phyloP scores from a whole-genome alignment of 2,888 invertebrate species.

The Prosopocoilus inquinatus region DNA sequence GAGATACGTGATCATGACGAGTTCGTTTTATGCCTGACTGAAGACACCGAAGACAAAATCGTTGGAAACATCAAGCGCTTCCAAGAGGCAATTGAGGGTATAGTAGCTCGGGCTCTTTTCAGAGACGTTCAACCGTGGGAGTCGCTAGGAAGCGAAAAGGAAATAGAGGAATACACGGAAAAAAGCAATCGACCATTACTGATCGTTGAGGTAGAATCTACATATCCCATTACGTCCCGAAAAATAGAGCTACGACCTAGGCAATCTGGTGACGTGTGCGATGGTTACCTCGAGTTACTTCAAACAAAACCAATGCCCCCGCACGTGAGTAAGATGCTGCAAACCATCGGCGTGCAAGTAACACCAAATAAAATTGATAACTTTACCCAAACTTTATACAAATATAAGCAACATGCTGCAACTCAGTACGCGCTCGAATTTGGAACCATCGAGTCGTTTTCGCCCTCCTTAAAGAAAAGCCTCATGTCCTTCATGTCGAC shows the following conservation, averaged over 20 bases:
- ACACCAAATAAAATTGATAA: constrained; percentile 48
- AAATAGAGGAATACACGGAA: constrained; percentile 58
- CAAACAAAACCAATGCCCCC: constrained; percentile 58
- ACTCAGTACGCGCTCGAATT: constrained; percentile 60
- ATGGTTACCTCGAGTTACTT: constrained; percentile 69
- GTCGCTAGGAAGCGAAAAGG: constrained; percentile 64
- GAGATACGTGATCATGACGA: constrained; percentile 62
- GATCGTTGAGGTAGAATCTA: constrained; percentile 66
- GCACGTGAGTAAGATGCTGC: constrained; percentile 57
- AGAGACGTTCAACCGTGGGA: constrained; percentile 53
- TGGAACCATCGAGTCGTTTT: constrained; percentile 27
- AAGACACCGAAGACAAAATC: constrained; percentile 55
- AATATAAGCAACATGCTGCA: constrained; percentile 67
- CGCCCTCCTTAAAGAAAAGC: constrained; percentile 37
- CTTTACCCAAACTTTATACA: constrained; percentile 66
- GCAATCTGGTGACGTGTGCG: constrained; percentile 58
- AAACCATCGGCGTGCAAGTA: constrained; percentile 61
- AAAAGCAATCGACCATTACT: constrained; percentile 59
- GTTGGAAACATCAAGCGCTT: constrained; percentile 56
- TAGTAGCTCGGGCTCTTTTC: constrained; percentile 25
- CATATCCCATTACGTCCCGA: constrained; percentile 54
- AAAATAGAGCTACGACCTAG: constrained; percentile 55
- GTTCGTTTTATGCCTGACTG: constrained; percentile 66
- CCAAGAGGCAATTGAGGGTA: constrained; percentile 53
- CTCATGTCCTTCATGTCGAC: constrained; percentile 38